phyloP scores from a whole-genome alignment of 2,113 vertebrate species.

The Oryzias celebensis region DNA sequence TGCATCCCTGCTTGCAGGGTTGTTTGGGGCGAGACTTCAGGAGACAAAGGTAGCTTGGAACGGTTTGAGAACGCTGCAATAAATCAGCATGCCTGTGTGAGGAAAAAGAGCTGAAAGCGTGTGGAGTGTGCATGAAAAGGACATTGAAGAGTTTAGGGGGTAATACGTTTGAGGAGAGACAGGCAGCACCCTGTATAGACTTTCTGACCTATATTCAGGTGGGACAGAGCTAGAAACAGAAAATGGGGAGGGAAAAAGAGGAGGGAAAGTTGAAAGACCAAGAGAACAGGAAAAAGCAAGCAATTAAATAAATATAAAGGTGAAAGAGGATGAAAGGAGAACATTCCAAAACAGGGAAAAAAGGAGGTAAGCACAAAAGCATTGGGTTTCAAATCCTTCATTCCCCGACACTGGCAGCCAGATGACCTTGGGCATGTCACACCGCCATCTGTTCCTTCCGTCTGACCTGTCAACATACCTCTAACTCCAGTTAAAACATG shows the following conservation, averaged over 20 bases:
- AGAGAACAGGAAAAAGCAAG: conserved; percentile 17
- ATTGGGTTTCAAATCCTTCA: conserved; percentile 75
- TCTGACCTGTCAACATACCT: conserved; percentile 79
- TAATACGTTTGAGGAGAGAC: conserved; percentile 67
- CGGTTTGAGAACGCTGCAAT: conserved; percentile 31
- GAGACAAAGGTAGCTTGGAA: conserved; percentile 69
- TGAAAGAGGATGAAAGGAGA: conserved; percentile 29
- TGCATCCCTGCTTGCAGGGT: conserved; percentile 58
- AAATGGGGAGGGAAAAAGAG: conserved; percentile 14
- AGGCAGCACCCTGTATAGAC: conserved; percentile 61
- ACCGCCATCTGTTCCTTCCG: conserved; percentile 80
- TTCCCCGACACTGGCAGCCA: conserved; percentile 68
- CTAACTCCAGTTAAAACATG: conserved; percentile 74
- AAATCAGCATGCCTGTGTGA: conserved; percentile 31
- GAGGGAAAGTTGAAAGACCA: conserved; percentile 13
- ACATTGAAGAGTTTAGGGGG: conserved; percentile 58
- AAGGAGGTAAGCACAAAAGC: conserved; percentile 46
- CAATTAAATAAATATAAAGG: conserved; percentile 21
- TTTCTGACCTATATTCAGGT: conserved; percentile 71
- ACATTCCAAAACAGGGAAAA: conserved; percentile 32
- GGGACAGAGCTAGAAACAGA: conserved; percentile 42
- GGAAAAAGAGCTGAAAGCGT: conserved; percentile 10
- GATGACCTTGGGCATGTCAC: conserved; percentile 82
- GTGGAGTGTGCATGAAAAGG: conserved; percentile 17
- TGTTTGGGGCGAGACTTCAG: conserved; percentile 63